Evolutionary conservation across 2,888 invertebrate species (phyloP).

Genomic region (Nymphalis c-album): DNA sequence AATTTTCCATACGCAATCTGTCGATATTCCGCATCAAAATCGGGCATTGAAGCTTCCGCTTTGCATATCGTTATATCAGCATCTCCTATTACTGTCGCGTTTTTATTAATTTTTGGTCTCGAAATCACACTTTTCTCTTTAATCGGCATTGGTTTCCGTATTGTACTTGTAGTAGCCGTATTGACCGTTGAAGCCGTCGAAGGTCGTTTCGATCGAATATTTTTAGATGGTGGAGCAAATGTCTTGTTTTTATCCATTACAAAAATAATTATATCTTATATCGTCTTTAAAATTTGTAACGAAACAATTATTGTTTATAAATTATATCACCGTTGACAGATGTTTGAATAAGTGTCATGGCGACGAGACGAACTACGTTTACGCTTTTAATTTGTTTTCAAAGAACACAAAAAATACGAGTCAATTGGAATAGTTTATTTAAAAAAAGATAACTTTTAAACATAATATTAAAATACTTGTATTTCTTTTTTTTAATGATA

Average conservation of each 20-base stretch:
- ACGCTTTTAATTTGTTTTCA: neutral
- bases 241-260: slow-evolving; percentile 56
- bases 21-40: slow-evolving; percentile 56
- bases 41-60: slow-evolving; percentile 46
- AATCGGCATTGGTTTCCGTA: slow-evolving; percentile 36
- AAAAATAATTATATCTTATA: neutral
- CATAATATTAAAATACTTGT: too few species aligned
- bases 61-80: slow-evolving; percentile 52
- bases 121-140: slow-evolving; percentile 34
- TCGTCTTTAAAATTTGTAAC: neutral
- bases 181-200: slow-evolving; percentile 51
- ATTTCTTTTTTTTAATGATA: too few species aligned
- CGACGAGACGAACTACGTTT: slow-evolving; percentile 50
- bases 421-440: neutral
- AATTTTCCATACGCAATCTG: slow-evolving; percentile 67
- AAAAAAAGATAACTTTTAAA: neutral
- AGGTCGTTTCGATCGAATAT: slow-evolving; percentile 46
- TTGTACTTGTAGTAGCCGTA: slow-evolving; percentile 30
- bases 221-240: slow-evolving; percentile 49
- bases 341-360: slow-evolving; percentile 61
- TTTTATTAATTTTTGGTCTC: slow-evolving; percentile 50
- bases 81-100: slow-evolving; percentile 45
- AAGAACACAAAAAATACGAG: neutral
- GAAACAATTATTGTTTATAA: slow-evolving; percentile 9
- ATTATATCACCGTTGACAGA: slow-evolving; percentile 44